phyloP scores from a whole-genome alignment of 2,888 invertebrate species.

The Hecatera dysodea region DNA sequence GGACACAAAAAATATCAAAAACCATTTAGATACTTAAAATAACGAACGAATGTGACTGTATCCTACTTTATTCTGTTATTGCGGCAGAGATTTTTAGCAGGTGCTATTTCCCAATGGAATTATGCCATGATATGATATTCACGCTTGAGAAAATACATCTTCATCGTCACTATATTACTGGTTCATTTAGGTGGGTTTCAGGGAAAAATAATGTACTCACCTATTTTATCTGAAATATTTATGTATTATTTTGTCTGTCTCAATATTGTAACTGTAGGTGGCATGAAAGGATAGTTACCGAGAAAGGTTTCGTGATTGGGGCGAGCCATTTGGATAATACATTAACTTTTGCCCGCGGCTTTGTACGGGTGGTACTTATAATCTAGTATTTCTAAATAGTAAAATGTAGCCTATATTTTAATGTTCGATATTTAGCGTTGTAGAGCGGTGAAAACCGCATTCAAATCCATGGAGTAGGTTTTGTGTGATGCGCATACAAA shows the following conservation, averaged over 20 bases:
- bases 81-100: conserved; percentile 31
- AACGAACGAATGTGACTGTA: neutral
- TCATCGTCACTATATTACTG: conserved; percentile 24
- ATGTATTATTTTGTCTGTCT: conserved; percentile 5
- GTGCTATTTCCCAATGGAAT: conserved; percentile 43
- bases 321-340: neutral
- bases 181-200: conserved; percentile 5
- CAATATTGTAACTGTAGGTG: neutral
- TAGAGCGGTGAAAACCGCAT: no score
- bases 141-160: conserved; percentile 42
- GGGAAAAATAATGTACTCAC: conserved; percentile 6
- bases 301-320: conserved; percentile 2
- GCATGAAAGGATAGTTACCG: neutral
- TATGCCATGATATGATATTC: conserved; percentile 45
- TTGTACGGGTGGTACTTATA: no score
- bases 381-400: no score
- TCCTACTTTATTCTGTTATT: conserved; percentile 20
- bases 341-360: no score
- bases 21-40: neutral
- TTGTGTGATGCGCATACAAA: no score
- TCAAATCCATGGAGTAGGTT: no score
- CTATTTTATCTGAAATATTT: neutral
- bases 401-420: no score
- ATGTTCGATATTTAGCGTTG: no score
- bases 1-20: no score